phyloP scores from a whole-genome alignment of 2,888 invertebrate genomes.

The Charanyca ferruginea region DNA sequence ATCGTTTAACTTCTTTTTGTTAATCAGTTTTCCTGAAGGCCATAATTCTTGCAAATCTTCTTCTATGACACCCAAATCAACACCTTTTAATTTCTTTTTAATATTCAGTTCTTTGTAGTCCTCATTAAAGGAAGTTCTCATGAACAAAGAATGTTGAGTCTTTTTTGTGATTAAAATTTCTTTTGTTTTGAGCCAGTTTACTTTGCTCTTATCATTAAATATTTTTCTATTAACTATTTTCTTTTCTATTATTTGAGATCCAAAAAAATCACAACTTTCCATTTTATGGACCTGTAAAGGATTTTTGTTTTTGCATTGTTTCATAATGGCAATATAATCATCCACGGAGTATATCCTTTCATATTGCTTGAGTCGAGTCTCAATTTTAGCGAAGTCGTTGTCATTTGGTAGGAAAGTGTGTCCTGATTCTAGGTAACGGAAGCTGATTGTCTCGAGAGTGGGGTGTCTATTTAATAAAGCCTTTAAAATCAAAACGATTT shows the following conservation, averaged over 20 bases:
- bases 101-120: conserved; percentile 29
- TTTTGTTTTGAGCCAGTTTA: conserved; percentile 23
- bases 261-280: conserved; percentile 34
- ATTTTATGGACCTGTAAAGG: conserved; percentile 31
- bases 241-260: conserved; percentile 32
- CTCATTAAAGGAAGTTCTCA: conserved; percentile 39
- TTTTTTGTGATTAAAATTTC: conserved; percentile 28
- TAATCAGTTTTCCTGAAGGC: conserved; percentile 28
- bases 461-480: conserved; percentile 20
- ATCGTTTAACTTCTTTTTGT: conserved; percentile 35
- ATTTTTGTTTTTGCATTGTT: conserved; percentile 25
- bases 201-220: conserved; percentile 26
- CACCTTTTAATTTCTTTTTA: conserved; percentile 34
- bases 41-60: conserved; percentile 39
- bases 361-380: conserved; percentile 46
- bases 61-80: conserved; percentile 28
- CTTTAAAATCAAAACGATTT: conserved; percentile 33
- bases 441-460: conserved; percentile 26
- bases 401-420: conserved; percentile 30
- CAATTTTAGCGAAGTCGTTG: conserved; percentile 35
- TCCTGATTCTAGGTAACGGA: conserved; percentile 32
- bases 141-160: conserved; percentile 34
- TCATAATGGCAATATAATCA: conserved; percentile 34
- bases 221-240: conserved; percentile 29
- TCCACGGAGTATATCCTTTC: conserved; percentile 41